Percentiles rank a stretch among this genome's conserved stretches.
These are phyloP conservation scores for Manis crassicaudata DNA, from an alignment of 2,797 vertebrate genomes.

Conservation along the genomic window DNA sequence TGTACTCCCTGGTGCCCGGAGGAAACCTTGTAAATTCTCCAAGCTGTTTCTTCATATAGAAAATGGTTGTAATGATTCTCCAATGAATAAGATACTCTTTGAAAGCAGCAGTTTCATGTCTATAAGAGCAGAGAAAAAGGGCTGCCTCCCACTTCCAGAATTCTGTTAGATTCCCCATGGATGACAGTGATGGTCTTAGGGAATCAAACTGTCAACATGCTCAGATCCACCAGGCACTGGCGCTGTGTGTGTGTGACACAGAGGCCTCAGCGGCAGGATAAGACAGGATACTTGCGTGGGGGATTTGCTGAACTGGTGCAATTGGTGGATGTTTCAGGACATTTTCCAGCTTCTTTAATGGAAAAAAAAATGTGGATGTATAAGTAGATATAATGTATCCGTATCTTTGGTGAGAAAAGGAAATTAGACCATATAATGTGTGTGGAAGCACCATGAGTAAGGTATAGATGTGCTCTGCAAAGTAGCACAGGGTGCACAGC, in stretches of 20 bases:
- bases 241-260: background rate
- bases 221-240: background rate
- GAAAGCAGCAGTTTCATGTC: background rate
- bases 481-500: accelerated
- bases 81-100: background rate
- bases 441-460: background rate
- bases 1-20: background rate
- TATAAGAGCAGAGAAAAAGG: background rate
- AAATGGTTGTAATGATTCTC: background rate
- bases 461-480: too few species aligned
- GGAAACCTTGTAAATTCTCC: background rate
- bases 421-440: background rate
- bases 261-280: accelerated
- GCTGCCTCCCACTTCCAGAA: background rate
- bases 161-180: background rate
- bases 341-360: background rate
- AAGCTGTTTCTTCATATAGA: background rate
- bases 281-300: background rate
- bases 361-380: background rate
- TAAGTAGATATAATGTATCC: background rate
- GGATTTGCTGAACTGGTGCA: background rate
- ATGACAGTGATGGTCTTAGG: background rate
- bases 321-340: background rate
- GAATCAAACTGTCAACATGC: background rate
- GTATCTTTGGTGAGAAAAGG: background rate